Conservation (phyloP, 2,888 invertebrate genomes). For the Himalopsyche tibetana region DNA sequence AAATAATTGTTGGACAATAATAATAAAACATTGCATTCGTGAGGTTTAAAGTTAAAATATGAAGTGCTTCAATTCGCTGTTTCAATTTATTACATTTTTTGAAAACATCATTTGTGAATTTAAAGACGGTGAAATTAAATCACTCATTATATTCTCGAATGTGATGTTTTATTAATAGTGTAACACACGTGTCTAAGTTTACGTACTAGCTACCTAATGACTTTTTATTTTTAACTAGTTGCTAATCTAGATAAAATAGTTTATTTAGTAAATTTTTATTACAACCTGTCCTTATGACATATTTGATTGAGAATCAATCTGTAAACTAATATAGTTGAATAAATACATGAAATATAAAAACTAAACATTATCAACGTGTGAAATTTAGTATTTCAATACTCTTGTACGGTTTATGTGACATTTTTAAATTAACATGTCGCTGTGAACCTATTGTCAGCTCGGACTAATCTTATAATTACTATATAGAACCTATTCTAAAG, state of each 20-base stretch:
- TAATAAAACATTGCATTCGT: slow-evolving; percentile 10
- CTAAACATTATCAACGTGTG: background rate
- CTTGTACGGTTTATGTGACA: too few relatives aligned
- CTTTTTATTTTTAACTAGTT: background rate
- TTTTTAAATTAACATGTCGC: background rate
- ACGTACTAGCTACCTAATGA: slow-evolving; percentile 19
- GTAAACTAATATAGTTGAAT: slow-evolving; percentile 50
- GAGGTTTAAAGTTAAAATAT: too few relatives aligned
- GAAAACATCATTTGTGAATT: too few relatives aligned
- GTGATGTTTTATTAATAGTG: slow-evolving; percentile 30
- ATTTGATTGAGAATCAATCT: slow-evolving; percentile 50
- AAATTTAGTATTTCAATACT: slow-evolving; percentile 13
- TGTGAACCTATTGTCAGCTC: slow-evolving; percentile 18
- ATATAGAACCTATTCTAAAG: slow-evolving; percentile 28
- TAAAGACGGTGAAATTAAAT: background rate
- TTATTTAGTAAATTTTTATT: slow-evolving; percentile 47
- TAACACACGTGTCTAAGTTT: slow-evolving; percentile 2
- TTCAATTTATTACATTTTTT: too few relatives aligned
- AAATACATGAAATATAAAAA: slow-evolving; percentile 34
- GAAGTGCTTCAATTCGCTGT: too few relatives aligned
- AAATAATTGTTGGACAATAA: background rate
- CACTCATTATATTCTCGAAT: background rate
- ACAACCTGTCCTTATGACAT: slow-evolving; percentile 54
- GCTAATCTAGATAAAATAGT: background rate
- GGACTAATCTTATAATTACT: slow-evolving; percentile 17